Base-by-base conservation (phyloP, 2,113 vertebrate genomes). In the Pitta sordida region DNA sequence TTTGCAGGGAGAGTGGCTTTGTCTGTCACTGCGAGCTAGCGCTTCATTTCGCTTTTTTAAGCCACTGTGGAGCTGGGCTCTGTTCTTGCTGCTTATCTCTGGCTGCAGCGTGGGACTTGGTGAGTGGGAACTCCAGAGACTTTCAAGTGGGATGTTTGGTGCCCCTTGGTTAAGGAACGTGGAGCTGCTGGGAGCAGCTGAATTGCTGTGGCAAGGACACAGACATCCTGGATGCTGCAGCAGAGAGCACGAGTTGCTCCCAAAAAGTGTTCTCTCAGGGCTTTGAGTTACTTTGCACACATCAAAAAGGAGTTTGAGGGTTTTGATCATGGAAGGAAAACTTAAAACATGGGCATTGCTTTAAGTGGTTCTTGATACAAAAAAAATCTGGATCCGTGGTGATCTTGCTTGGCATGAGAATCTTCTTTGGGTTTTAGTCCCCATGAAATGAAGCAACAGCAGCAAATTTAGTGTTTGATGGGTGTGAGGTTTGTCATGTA, bases 21-120 rank as follows among this genome's bases (percentile, higher is more conserved):
- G 87, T 92, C 73, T 94, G 69, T 65, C 85, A 77, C 85, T 69
- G 79, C 83, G 87, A 95, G 67, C 83, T 93, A 92, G 83, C 92
- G 77, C 75, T 79, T 91, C 85, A 13, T 78, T 91, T 94, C 67
- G 71, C 85, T 90, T 95, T n/a, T 96, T 95, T 69, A 95, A 92
- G 92, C 92, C 74, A 76, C 79, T 93, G 86, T 93, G 65, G 78
- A 92, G 32, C 64, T 88, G 75, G 77, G 34, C 92, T 95, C 89
- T 79, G 86, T 96, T 96, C 91, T 95, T 92, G 70, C 89, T 91
- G 91, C 92, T 94, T 94, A 94, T 95, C 92, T 95, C 74, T 89
- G 89, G 56, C 84, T 92, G 81, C 89, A 82, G 82, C 92, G 93
- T 94, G 87, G 81, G 91, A 89, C 94, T 94, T 92, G 11, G 69